Evolutionary conservation across 2,888 invertebrate species (phyloP).

Genomic region (Cheilosia pagana): DNA sequence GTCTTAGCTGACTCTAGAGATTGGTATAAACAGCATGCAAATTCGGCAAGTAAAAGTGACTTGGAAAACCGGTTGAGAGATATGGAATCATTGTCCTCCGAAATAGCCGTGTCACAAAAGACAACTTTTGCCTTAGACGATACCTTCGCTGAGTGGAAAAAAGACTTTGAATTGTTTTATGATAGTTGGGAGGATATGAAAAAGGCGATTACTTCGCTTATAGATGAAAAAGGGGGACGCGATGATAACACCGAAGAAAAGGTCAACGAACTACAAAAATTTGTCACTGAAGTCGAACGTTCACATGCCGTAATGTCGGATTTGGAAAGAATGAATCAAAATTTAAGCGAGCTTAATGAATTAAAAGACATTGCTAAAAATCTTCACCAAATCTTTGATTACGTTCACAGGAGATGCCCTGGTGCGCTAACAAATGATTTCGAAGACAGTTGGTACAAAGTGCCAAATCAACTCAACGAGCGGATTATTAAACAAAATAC

Average conservation of each 20-base stretch:
- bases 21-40: conserved; percentile 83
- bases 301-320: conserved; percentile 79
- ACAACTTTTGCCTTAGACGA: conserved; percentile 79
- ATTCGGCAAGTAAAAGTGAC: conserved; percentile 79
- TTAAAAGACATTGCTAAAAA: conserved; percentile 79
- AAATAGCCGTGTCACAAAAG: conserved; percentile 80
- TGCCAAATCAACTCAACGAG: conserved; percentile 81
- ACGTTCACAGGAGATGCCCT: conserved; percentile 76
- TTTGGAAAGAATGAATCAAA: conserved; percentile 80
- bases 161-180: conserved; percentile 82
- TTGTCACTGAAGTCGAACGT: conserved; percentile 76
- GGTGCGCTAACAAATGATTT: conserved; percentile 78
- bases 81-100: conserved; percentile 82
- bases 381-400: conserved; percentile 77
- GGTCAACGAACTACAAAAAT: conserved; percentile 78
- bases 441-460: conserved; percentile 80
- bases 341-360: conserved; percentile 80
- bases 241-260: conserved; percentile 82
- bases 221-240: conserved; percentile 84
- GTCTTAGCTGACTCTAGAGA: conserved; percentile 83
- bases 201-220: conserved; percentile 80
- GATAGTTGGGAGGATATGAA: conserved; percentile 83
- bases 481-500: conserved; percentile 82
- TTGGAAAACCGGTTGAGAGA: conserved; percentile 82
- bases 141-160: conserved; percentile 81